Conservation (phyloP, 2,888 invertebrate species). For the Trichacis sp. region DNA sequence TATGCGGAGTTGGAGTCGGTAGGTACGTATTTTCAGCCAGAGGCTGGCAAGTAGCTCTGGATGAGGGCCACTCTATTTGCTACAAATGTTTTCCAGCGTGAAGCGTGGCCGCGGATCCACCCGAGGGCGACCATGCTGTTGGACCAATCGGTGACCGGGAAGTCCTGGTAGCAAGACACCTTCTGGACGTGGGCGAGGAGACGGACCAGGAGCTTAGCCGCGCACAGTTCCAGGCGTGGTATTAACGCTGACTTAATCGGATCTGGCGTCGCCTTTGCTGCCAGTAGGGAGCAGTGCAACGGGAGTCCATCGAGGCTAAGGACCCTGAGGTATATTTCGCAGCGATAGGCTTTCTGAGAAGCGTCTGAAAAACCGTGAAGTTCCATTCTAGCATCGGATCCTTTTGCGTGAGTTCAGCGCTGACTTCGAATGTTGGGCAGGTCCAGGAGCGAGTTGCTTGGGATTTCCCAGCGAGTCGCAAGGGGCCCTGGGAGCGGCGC, state of each 20-base stretch:
- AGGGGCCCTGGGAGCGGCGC: not conserved
- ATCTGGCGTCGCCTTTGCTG: not conserved
- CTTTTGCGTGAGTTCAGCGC: too few species aligned
- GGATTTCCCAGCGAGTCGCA: slow-evolving; percentile 1
- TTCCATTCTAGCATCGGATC: too few species aligned
- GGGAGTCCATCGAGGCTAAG: too few species aligned
- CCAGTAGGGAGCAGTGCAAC: too few species aligned
- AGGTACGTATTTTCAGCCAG: slow-evolving; percentile 32
- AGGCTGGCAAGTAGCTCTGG: slow-evolving; percentile 8
- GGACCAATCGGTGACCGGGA: slow-evolving; percentile 30
- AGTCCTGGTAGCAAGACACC: not conserved
- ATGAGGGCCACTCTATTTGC: slow-evolving; percentile 28
- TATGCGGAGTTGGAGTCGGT: slow-evolving; percentile 45
- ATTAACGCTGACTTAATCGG: not conserved
- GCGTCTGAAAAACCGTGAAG: too few species aligned
- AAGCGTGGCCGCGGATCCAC: slow-evolving; percentile 34
- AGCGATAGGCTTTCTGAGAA: too few species aligned
- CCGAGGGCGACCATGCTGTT: slow-evolving; percentile 40
- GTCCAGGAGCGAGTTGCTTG: slow-evolving; percentile 6
- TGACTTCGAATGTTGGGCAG: slow-evolving; percentile 5
- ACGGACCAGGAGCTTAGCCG: not conserved
- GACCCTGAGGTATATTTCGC: too few species aligned
- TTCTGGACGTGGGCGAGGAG: not conserved
- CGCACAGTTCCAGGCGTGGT: too few species aligned
- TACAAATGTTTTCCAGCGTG: too few species aligned